These are phyloP conservation scores for Daubentonia madagascariensis DNA, from an alignment of 2,113 vertebrate genomes.

Conservation along the genomic window DNA sequence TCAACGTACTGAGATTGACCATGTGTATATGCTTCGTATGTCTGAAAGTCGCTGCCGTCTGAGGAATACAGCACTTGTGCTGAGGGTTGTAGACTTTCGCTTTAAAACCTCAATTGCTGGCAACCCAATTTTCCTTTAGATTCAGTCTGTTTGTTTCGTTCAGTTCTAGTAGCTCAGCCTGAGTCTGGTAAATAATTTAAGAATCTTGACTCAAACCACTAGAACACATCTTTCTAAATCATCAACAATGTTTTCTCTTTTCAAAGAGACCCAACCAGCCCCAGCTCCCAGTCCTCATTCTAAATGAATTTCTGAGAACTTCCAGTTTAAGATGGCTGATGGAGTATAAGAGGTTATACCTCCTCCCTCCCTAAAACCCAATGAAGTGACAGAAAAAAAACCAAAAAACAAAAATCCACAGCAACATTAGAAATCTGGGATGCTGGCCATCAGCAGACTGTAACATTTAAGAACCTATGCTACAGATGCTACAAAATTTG, in stretches of 20 bases:
- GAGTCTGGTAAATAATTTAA: constrained; percentile 64
- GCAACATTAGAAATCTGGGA: neutral
- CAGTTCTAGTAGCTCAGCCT: neutral
- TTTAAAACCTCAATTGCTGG: neutral
- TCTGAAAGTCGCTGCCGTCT: neutral
- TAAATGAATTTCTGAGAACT: neutral
- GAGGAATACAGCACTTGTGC: neutral
- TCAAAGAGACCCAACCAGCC: neutral
- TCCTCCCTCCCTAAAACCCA: neutral
- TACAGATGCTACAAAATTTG: neutral
- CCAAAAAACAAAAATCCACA: neutral
- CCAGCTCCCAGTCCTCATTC: neutral
- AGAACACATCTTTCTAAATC: constrained; percentile 41
- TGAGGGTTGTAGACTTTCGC: neutral
- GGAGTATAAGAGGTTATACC: neutral
- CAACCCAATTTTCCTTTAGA: constrained; percentile 9
- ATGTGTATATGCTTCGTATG: rapidly evolving
- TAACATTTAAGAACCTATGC: neutral
- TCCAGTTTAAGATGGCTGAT: neutral
- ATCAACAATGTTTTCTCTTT: neutral
- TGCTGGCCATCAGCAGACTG: neutral
- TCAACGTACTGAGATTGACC: neutral
- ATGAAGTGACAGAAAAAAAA: neutral
- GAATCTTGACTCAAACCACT: neutral
- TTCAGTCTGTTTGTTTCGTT: constrained; percentile 43